These are phyloP conservation scores for Agrotis ipsilon DNA, from an alignment of 2,888 invertebrate species.

Conservation along the genomic window DNA sequence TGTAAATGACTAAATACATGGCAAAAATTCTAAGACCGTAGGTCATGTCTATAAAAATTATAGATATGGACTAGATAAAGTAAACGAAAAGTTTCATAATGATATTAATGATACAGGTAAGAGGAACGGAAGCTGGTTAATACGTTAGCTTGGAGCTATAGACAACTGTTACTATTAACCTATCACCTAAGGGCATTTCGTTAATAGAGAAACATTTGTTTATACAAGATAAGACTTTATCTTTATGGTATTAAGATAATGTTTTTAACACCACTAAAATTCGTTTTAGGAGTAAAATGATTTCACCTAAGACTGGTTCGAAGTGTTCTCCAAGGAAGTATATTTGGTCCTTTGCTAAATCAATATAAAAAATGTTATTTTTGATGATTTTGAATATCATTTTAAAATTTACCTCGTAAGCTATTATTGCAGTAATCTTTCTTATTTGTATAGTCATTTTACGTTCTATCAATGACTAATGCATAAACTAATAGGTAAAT, in stretches of 20 bases:
- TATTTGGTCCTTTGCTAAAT: background rate
- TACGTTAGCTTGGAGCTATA: background rate
- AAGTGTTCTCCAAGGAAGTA: slow-evolving; percentile 6
- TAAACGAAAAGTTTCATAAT: background rate
- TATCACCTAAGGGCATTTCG: slow-evolving; percentile 5
- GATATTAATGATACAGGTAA: background rate
- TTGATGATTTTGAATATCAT: too few relatives aligned
- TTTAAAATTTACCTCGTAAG: background rate
- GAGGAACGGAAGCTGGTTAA: slow-evolving; percentile 5
- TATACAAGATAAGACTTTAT: slow-evolving; percentile 1
- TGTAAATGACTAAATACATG: too few relatives aligned
- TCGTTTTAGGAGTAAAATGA: too few relatives aligned
- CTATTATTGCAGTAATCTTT: too few relatives aligned
- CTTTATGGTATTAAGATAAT: background rate
- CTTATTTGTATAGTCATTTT: background rate
- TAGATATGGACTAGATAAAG: background rate
- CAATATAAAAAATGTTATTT: background rate
- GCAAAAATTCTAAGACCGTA: background rate
- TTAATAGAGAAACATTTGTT: background rate
- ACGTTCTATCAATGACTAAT: background rate
- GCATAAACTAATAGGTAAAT: background rate
- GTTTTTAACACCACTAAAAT: background rate
- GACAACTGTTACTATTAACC: background rate
- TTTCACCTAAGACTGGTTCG: background rate
- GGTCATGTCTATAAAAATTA: background rate